Base-by-base conservation (phyloP, 2,113 vertebrate species). In the Dissostichus mawsoni region DNA sequence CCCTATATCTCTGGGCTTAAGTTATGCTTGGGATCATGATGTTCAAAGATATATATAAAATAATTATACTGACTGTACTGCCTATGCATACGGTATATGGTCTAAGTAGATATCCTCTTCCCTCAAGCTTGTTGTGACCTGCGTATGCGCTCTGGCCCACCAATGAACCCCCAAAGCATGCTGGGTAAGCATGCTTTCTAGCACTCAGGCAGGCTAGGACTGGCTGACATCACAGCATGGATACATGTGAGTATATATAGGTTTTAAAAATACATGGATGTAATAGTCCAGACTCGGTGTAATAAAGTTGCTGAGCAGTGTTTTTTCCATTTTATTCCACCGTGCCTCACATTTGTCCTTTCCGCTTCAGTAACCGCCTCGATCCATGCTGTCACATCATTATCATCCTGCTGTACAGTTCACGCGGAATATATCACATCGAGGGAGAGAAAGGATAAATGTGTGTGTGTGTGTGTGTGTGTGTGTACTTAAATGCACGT, bases 151-250 rank as follows among this genome's bases (percentile, higher is more conserved):
- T 76, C 33, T 92, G 88, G 78, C 88, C 92, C 79, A 50, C 47
- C 4, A 10, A 1, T 93, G 90, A 94, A 93, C 91, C 72, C 74
- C 74, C 62, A 76, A 83, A 82, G 84, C 88, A 81, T 89, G 53
- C 87, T 76, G 89, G 86, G 80, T 88, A 91, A 69, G 74, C 78
- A 74, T 71, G 47, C 71, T 68, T 50, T 13, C 36, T 52, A 41
- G 74, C 56, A 57, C 14, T 17, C 2, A 41, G 64, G 67, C 33
- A 58, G 44, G 33, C 62, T 72, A 44, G 53, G 80, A 83, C 77
- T 79, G 74, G 79, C 75, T 78, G 55, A 58, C 45, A 52, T 25
- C 33, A 66, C 68, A 53, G 74, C 25, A 47, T 53, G 29, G 20
- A 66, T 76, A 44, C 9, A 69, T 50, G 2, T 36, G 36, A 41